A percentile compares a stretch with the other conserved stretches of the same genome.
These are phyloP conservation scores for Papilio glaucus DNA, from an alignment of 1,140 invertebrate genomes.

Conservation along the genomic window DNA sequence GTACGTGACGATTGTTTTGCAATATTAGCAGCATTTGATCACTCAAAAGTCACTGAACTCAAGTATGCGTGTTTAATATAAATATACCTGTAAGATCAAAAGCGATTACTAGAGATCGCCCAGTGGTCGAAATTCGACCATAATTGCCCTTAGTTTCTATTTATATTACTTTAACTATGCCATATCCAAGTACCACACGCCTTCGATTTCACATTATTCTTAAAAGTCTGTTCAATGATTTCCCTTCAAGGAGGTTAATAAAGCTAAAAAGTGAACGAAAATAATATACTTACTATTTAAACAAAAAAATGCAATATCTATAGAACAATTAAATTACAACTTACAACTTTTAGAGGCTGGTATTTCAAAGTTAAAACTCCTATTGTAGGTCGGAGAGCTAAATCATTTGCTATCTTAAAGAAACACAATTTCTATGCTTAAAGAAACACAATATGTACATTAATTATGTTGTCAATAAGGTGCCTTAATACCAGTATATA, in stretches of 20 bases:
- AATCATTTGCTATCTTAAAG: too few relatives aligned
- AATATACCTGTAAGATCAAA: neutral
- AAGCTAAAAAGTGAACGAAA: neutral
- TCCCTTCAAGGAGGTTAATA: too few relatives aligned
- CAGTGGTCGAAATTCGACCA: too few relatives aligned
- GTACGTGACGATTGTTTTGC: conserved; percentile 17
- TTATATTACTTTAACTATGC: neutral
- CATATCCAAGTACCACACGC: too few relatives aligned
- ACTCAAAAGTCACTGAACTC: neutral
- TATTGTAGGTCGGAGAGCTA: too few relatives aligned
- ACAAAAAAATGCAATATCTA: too few relatives aligned
- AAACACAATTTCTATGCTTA: too few relatives aligned
- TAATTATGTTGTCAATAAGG: neutral
- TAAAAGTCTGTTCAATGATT: too few relatives aligned
- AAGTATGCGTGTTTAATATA: neutral
- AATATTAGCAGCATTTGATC: neutral
- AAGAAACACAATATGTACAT: neutral
- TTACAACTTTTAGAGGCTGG: neutral
- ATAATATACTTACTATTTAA: neutral
- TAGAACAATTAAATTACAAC: neutral
- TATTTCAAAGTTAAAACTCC: too few relatives aligned
- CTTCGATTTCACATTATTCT: too few relatives aligned
- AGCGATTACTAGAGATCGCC: too few relatives aligned
- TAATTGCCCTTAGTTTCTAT: neutral
- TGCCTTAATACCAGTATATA: neutral